Conservation (phyloP, 2,888 invertebrate genomes). For the Elegia similella region DNA sequence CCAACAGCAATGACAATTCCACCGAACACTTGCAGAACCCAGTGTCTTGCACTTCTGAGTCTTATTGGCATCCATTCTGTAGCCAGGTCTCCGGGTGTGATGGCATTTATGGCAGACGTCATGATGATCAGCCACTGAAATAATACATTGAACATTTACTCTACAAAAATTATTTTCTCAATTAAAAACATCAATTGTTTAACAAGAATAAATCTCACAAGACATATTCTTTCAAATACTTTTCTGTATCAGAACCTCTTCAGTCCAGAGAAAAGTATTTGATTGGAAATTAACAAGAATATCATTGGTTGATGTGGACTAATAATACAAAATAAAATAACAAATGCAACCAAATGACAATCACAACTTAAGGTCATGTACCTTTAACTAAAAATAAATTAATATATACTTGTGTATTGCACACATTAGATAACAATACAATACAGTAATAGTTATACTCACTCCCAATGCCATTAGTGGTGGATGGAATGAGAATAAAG, state of each 20-base stretch:
- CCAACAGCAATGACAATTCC: conserved; percentile 53
- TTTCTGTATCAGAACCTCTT: too few relatives aligned
- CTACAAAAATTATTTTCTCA: too few relatives aligned
- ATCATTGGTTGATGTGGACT: too few relatives aligned
- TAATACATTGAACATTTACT: too few relatives aligned
- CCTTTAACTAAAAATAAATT: not conserved
- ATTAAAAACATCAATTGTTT: not conserved
- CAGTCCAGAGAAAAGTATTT: too few relatives aligned
- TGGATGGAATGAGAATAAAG: conserved; percentile 74
- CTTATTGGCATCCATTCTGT: conserved; percentile 79
- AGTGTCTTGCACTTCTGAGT: conserved; percentile 71
- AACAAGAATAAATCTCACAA: not conserved
- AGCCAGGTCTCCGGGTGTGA: conserved; percentile 72
- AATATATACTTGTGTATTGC: not conserved
- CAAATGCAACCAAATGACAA: too few relatives aligned
- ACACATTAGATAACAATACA: conserved; percentile 10
- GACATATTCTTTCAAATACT: too few relatives aligned
- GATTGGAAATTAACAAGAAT: too few relatives aligned
- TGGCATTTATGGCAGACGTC: conserved; percentile 72
- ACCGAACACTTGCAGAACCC: conserved; percentile 65
- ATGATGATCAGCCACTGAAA: conserved; percentile 75
- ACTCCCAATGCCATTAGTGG: conserved; percentile 72
- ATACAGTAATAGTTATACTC: conserved; percentile 34
- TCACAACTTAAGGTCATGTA: too few relatives aligned
- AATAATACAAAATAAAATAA: too few relatives aligned